phyloP scores from a whole-genome alignment of 2,888 invertebrate genomes.

The Stenodema calcarata region DNA sequence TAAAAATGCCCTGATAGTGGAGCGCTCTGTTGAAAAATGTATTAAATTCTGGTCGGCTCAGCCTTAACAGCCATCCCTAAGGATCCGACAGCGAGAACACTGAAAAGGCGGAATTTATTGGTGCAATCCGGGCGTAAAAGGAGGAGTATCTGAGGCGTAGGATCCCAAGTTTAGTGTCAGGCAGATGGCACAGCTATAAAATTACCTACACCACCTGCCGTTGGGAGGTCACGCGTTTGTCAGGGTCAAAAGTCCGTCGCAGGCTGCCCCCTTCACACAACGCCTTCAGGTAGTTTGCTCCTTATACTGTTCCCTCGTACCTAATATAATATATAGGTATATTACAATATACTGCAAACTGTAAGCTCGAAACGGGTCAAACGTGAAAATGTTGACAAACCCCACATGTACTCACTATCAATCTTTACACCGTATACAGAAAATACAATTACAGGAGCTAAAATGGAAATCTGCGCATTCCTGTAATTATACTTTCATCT shows the following conservation, averaged over 20 bases:
- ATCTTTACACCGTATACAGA: too few species aligned
- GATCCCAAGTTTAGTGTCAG: background rate
- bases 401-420: too few species aligned
- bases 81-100: background rate
- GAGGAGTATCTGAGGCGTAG: background rate
- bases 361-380: too few species aligned
- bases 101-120: constrained; percentile 22
- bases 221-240: constrained; percentile 15
- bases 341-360: too few species aligned
- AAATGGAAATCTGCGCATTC: too few species aligned
- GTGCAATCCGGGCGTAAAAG: constrained; percentile 12
- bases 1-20: too few species aligned
- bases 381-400: too few species aligned
- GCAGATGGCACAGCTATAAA: constrained; percentile 24
- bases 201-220: constrained; percentile 30
- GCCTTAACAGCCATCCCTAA: background rate
- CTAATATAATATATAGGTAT: too few species aligned
- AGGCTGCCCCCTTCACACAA: background rate
- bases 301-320: background rate
- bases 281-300: background rate
- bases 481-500: too few species aligned
- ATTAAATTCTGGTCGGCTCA: too few species aligned
- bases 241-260: constrained; percentile 14
- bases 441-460: too few species aligned
- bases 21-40: too few species aligned